Conservation (phyloP, 35 echinoderm and acorn worm genomes). For the Chiridota heheva region DNA sequence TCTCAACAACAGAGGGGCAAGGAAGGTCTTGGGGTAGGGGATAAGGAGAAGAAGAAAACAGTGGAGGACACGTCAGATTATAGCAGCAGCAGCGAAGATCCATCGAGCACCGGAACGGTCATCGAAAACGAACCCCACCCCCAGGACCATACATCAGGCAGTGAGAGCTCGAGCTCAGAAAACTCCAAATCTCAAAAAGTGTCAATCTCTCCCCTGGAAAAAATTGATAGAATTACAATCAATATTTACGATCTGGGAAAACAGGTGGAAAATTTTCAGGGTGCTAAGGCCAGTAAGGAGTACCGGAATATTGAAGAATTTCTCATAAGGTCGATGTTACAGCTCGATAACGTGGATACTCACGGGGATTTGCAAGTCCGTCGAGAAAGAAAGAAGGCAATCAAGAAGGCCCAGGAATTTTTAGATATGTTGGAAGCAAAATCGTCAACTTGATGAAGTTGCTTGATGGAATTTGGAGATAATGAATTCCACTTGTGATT, state of each 20-base stretch:
- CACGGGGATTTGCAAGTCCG: slow-evolving; percentile 23
- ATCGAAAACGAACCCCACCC: too few species aligned
- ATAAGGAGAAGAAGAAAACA: too few species aligned
- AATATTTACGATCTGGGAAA: neutral
- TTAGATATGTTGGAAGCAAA: slow-evolving; percentile 25
- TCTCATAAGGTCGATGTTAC: slow-evolving; percentile 30
- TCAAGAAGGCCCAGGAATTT: slow-evolving; percentile 10
- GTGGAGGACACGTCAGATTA: too few species aligned
- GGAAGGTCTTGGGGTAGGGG: too few species aligned
- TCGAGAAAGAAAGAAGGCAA: slow-evolving; percentile 38
- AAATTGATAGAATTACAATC: slow-evolving; percentile 17
- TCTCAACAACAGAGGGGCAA: too few species aligned
- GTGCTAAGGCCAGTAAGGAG: slow-evolving; percentile 15
- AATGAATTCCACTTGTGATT: too few species aligned
- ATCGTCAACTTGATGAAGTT: slow-evolving; percentile 10
- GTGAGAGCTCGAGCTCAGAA: too few species aligned
- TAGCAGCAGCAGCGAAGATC: too few species aligned
- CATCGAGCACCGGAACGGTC: too few species aligned
- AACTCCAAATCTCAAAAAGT: too few species aligned
- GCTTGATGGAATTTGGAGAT: too few species aligned
- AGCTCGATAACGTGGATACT: slow-evolving; percentile 28
- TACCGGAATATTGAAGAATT: slow-evolving; percentile 36
- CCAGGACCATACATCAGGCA: too few species aligned
- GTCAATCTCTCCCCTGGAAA: slow-evolving; percentile 26
- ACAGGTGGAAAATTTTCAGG: neutral